Base-by-base conservation (phyloP, 2,113 vertebrate genomes). In the Malurus alboscapulatus region DNA sequence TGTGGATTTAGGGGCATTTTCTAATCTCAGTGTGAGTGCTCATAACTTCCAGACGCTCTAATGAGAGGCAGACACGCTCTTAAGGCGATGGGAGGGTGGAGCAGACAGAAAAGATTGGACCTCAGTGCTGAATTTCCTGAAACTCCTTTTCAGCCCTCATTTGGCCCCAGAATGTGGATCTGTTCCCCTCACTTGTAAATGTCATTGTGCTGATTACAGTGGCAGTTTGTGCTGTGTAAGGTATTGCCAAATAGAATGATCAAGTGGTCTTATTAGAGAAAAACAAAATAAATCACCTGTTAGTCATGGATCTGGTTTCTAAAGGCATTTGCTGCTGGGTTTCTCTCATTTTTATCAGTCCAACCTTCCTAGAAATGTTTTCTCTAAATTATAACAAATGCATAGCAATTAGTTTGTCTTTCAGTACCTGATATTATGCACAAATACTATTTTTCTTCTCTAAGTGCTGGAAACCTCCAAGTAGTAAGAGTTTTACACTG, bases 141-240 rank as follows among this genome's bases (percentile, higher is more conserved):
- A 32, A 44, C 24, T 62, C 20, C 17, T 73, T 63, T 68, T 92
- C 44, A 66, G 36, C 13, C 21, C 19, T 75, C 14, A 12, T 6
- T 81, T 59, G 48, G 3, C 38, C 32, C 11, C 11, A 47, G 50
- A 38, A 18, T n/a, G 15, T 47, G 44, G 13, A 22, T 26, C 8
- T 36, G 7, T 17, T 67, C 32, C 10, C 17, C 29, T 72, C 34
- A 2, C 30, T 0, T 0, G 3, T 24, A 13, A 66, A 27, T 40
- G 48, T 19, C 14, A 5, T 18, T 0, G 0, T 29, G 32, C 4
- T 84, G 44, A 29, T 79, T 19, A 7, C 29, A 25, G 48, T 32
- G 77, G 2, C 48, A 44, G n/a, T 7, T 57, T 1, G 7, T 91
- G 84, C 63, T 68, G 40, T 55, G 44, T 30, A 44, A 84, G 36